Conservation (phyloP, 2,888 invertebrate species). For the Sthenelais limicola region DNA sequence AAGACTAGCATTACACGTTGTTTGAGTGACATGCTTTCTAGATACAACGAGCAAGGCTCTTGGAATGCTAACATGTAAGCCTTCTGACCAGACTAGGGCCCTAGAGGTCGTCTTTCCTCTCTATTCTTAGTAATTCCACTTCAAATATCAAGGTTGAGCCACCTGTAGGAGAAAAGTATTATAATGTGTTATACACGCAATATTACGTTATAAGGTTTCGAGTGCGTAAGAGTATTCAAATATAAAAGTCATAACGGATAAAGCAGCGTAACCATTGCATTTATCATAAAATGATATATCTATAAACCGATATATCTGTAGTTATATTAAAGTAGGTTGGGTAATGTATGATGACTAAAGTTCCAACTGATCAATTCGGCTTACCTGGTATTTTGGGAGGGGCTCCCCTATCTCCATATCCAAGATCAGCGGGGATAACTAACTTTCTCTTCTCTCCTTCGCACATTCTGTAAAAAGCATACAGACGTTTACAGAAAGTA, state of each 20-base stretch:
- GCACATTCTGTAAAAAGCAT: constrained; percentile 79
- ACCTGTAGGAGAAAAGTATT: constrained; percentile 76
- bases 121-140: constrained; percentile 84
- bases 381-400: constrained; percentile 86
- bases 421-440: constrained; percentile 88
- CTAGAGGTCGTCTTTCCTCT: constrained; percentile 72
- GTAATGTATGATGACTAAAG: too few species aligned
- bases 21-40: too few species aligned
- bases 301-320: too few species aligned
- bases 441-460: constrained; percentile 88
- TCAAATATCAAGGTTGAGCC: constrained; percentile 84
- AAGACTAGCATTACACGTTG: too few species aligned
- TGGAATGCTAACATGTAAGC: too few species aligned
- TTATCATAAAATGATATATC: too few species aligned
- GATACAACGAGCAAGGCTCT: too few species aligned
- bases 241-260: too few species aligned
- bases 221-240: too few species aligned
- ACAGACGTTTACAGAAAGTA: neutral
- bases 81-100: neutral
- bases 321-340: too few species aligned
- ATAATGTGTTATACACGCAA: neutral
- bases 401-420: constrained; percentile 86
- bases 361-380: neutral
- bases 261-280: too few species aligned
- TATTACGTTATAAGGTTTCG: too few species aligned